Percentiles rank a stretch among this genome's conserved stretches.
phyloP scores from a whole-genome alignment of 2,113 vertebrate genomes.

The Spilogale gracilis region DNA sequence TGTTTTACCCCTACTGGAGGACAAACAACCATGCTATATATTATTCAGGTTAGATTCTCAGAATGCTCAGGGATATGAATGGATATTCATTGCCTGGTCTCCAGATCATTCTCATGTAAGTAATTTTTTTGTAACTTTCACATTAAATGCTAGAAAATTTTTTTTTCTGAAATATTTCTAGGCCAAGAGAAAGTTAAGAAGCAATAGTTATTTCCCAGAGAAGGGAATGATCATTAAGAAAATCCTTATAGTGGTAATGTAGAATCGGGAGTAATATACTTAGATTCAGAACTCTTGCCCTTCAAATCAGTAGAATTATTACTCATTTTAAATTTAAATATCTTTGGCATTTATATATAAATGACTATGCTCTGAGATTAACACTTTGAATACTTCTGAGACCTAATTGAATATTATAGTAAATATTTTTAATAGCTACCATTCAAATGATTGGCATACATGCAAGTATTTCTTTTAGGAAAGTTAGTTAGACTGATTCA shows the following conservation, averaged over 20 bases:
- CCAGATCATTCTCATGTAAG: constrained; percentile 96
- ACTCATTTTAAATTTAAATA: constrained; percentile 53
- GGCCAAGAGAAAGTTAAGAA: constrained; percentile 39
- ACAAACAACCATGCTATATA: constrained; percentile 94
- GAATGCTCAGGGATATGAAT: constrained; percentile 97
- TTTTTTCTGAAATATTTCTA: constrained; percentile 29
- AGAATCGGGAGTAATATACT: not conserved
- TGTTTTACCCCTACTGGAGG: constrained; percentile 94
- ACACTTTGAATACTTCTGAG: constrained; percentile 13
- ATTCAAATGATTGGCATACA: not conserved
- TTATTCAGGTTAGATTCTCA: constrained; percentile 96
- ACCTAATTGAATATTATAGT: constrained; percentile 14
- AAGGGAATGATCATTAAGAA: constrained; percentile 3
- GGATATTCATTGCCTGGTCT: constrained; percentile 98
- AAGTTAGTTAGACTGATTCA: not conserved
- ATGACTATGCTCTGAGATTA: constrained; percentile 32
- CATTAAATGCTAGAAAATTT: constrained; percentile 33
- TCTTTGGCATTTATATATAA: constrained; percentile 5
- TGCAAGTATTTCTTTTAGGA: not conserved
- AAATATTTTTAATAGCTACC: not conserved
- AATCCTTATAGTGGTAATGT: not conserved
- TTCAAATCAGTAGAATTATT: constrained; percentile 63
- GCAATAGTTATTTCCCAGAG: not conserved
- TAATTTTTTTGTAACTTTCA: constrained; percentile 65
- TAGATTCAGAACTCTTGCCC: constrained; percentile 16